Evolutionary conservation across 1,140 invertebrate genomes (phyloP).

Genomic region (Oncopeltus fasciatus): DNA sequence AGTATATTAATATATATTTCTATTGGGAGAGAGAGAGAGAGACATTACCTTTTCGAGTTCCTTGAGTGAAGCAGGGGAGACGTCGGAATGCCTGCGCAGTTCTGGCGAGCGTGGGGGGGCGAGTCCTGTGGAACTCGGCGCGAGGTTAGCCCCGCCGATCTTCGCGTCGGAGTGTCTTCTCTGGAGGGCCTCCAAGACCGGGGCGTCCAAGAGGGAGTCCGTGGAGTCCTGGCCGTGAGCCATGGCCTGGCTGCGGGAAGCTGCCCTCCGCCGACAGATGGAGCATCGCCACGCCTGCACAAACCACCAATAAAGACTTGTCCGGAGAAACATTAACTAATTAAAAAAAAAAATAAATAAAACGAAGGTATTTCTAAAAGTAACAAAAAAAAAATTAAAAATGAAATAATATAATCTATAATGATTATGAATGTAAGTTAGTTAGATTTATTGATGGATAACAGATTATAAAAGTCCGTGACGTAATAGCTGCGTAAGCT

Average conservation of each 20-base stretch:
- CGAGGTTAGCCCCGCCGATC: constrained; percentile 38
- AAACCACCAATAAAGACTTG: no score
- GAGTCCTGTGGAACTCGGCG: constrained; percentile 32
- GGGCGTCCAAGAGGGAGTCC: constrained; percentile 62
- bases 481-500: no score
- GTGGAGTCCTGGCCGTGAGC: constrained; percentile 49
- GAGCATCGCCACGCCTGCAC: constrained; percentile 53
- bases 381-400: no score
- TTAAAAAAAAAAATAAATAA: no score
- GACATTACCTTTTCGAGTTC: constrained; percentile 61
- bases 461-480: no score
- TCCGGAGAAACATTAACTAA: no score
- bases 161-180: constrained; percentile 64
- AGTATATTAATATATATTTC: no score
- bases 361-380: no score
- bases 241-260: constrained; percentile 46
- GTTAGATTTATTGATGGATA: no score
- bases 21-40: no score
- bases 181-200: constrained; percentile 54
- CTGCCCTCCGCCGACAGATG: constrained; percentile 62
- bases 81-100: constrained; percentile 61
- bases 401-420: no score
- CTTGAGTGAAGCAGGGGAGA: constrained; percentile 66
- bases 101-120: constrained; percentile 65
- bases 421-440: no score